phyloP scores from a whole-genome alignment of 2,797 vertebrate species.

The Menidia menidia region DNA sequence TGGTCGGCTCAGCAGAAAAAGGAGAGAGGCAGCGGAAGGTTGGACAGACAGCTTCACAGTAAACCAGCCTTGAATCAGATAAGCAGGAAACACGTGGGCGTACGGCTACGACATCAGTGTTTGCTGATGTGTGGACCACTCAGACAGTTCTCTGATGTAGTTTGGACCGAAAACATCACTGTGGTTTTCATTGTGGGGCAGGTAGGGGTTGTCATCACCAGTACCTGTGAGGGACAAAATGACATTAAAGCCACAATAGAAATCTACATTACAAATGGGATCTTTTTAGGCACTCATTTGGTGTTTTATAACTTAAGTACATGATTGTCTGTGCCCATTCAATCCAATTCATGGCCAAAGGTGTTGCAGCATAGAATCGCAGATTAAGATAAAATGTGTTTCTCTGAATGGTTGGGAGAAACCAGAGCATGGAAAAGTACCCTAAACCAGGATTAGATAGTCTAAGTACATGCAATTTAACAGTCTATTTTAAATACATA shows the following conservation, averaged over 20 bases:
- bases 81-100: background rate
- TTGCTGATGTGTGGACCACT: conserved; percentile 68
- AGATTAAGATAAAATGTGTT: no score
- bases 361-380: no score
- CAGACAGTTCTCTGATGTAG: conserved; percentile 67
- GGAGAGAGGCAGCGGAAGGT: conserved; percentile 7
- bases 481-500: no score
- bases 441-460: no score
- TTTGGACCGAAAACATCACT: conserved; percentile 58
- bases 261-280: background rate
- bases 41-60: conserved; percentile 5
- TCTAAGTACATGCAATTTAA: no score
- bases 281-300: no score
- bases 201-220: conserved; percentile 56
- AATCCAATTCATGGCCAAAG: no score
- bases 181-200: conserved; percentile 60
- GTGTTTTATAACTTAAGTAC: no score
- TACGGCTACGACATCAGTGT: conserved; percentile 42
- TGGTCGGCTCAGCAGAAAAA: conserved; percentile 36
- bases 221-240: conserved; percentile 53
- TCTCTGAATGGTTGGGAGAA: no score
- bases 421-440: no score
- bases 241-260: background rate
- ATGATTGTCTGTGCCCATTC: no score
- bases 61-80: conserved; percentile 1